These are phyloP conservation scores for Synaphobranchus kaupii DNA, from an alignment of 2,797 vertebrate genomes.

Conservation along the genomic window DNA sequence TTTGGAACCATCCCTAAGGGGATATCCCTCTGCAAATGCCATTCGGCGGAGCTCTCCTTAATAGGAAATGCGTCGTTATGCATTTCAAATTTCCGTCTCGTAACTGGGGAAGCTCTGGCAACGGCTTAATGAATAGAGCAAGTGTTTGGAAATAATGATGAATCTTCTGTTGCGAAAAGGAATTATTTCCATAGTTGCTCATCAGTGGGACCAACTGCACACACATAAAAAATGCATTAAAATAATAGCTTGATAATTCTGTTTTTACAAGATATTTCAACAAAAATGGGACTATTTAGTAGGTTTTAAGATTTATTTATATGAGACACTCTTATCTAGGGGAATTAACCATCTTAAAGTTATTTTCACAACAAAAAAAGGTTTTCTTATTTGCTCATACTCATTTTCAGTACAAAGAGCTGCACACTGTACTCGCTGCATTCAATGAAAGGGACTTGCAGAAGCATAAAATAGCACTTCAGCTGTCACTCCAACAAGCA, in stretches of 20 bases:
- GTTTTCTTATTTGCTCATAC: not conserved
- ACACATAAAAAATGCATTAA: constrained; percentile 38
- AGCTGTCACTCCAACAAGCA: not conserved
- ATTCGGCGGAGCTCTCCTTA: constrained; percentile 35
- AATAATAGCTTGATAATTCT: not conserved
- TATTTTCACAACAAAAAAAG: not conserved
- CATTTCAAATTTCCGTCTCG: not conserved
- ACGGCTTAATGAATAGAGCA: constrained; percentile 46
- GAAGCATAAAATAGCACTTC: not conserved
- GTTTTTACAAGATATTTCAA: not conserved
- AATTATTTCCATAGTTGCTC: constrained; percentile 46
- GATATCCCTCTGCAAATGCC: constrained; percentile 27
- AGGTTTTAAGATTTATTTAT: not conserved
- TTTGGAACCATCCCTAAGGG: constrained; percentile 43
- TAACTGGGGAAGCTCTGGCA: constrained; percentile 47
- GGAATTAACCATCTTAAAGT: not conserved
- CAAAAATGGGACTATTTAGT: constrained; percentile 11
- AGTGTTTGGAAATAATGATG: constrained; percentile 36
- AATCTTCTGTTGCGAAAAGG: constrained; percentile 43
- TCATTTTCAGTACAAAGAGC: not conserved
- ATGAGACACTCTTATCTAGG: not conserved
- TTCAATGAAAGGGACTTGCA: not conserved
- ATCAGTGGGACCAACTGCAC: constrained; percentile 45
- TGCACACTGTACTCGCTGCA: not conserved
- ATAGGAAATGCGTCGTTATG: constrained; percentile 37